Evolutionary conservation across 2,797 vertebrate genomes (phyloP).

Genomic region (Myotis findleyi): DNA sequence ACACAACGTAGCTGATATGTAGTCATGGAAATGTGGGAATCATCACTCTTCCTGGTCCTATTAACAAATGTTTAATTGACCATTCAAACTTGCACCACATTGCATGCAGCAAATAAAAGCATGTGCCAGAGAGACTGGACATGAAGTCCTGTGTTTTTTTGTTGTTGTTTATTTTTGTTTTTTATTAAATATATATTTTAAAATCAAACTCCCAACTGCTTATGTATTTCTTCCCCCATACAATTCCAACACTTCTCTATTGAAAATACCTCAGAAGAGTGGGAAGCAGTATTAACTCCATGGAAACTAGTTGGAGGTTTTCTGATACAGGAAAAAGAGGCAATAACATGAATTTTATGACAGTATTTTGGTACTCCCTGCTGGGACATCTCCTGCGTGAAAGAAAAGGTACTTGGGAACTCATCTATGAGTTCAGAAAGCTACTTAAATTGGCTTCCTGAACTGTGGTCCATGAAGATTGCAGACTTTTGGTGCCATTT

Average conservation of each 20-base stretch:
- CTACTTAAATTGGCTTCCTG: neutral
- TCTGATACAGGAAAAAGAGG: neutral
- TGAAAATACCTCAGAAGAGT: conserved; percentile 27
- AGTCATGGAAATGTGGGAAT: neutral
- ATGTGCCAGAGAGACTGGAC: neutral
- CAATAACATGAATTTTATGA: neutral
- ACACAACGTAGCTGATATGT: neutral
- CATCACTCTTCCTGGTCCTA: neutral
- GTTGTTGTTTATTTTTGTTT: neutral
- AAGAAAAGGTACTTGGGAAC: neutral
- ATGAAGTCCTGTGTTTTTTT: neutral
- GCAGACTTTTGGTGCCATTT: neutral
- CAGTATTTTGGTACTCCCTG: neutral
- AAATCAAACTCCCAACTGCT: neutral
- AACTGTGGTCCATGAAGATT: neutral
- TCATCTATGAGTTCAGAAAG: neutral
- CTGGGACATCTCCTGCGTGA: neutral
- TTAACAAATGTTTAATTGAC: conserved; percentile 47
- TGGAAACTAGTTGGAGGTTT: neutral
- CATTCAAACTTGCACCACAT: conserved; percentile 7
- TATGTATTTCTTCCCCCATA: neutral
- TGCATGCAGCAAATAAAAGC: neutral
- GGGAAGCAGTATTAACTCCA: neutral
- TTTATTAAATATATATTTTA: neutral
- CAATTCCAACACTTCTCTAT: neutral